Conservation (phyloP, 1,140 invertebrate genomes). For the Drosophila parvula region DNA sequence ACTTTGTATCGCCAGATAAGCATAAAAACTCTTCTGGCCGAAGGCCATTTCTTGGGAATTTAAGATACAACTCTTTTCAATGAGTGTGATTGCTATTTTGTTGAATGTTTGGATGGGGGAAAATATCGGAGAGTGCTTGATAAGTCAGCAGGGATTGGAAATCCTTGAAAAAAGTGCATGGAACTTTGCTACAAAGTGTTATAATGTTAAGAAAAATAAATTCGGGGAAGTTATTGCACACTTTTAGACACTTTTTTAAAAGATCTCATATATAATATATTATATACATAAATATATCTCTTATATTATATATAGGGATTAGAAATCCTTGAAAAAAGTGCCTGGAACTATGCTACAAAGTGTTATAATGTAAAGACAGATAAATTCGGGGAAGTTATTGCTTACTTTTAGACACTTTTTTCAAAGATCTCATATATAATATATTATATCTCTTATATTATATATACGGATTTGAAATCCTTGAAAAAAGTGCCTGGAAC, state of each 20-base stretch:
- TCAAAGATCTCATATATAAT: no score
- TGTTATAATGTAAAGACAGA: no score
- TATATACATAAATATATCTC: no score
- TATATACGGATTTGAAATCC: neutral
- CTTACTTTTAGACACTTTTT: no score
- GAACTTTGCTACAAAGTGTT: neutral
- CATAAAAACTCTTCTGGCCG: conserved; percentile 1
- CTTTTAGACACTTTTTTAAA: neutral
- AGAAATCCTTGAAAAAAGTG: no score
- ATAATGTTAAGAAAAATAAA: no score
- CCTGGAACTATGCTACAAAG: no score
- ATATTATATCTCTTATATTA: no score
- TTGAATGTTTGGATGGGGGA: neutral
- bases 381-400: no score
- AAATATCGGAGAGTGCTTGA: neutral
- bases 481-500: neutral
- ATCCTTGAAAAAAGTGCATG: neutral
- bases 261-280: neutral
- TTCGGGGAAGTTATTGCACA: no score
- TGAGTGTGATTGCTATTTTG: neutral
- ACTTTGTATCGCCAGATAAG: conserved; percentile 11
- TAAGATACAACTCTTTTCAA: neutral
- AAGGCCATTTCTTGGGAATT: neutral
- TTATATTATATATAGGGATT: no score
- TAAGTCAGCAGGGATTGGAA: neutral